A percentile compares a stretch with the other conserved stretches of the same genome.
These are phyloP conservation scores for Oriolus oriolus DNA, from an alignment of 2,113 vertebrate species.

Conservation along the genomic window DNA sequence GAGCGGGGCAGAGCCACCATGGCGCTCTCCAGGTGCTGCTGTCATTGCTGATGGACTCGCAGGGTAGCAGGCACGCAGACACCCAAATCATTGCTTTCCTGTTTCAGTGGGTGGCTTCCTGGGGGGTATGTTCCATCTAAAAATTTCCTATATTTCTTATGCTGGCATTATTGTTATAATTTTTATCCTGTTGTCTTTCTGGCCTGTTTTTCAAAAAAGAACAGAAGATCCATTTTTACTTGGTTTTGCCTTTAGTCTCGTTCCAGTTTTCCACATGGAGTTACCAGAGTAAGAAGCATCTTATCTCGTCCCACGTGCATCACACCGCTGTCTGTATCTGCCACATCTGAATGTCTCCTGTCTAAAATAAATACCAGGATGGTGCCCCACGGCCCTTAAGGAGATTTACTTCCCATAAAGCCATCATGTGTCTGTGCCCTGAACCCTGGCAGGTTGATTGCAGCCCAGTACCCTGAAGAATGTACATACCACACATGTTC, in stretches of 20 bases:
- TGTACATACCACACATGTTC: neutral
- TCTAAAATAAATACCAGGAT: neutral
- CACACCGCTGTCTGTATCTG: neutral
- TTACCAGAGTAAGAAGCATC: neutral
- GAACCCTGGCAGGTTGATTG: neutral
- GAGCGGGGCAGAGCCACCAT: neutral
- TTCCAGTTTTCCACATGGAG: neutral
- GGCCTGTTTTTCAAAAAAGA: neutral
- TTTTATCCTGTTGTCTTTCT: neutral
- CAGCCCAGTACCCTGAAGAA: neutral
- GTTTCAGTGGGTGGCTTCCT: neutral
- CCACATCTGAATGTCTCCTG: neutral
- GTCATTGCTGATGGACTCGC: neutral
- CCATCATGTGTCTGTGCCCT: neutral
- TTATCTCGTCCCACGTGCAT: neutral
- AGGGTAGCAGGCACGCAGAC: accelerated
- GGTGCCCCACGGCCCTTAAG: neutral
- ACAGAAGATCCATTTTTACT: neutral
- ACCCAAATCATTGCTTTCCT: neutral
- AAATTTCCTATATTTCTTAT: neutral
- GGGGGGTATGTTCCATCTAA: neutral
- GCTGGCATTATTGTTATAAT: neutral
- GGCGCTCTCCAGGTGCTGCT: neutral
- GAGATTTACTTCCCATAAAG: neutral
- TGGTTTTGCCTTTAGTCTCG: neutral